Percentiles rank a stretch among this genome's conserved stretches.
phyloP scores from a whole-genome alignment of 2,113 vertebrate genomes.

The Anolis sagrei region DNA sequence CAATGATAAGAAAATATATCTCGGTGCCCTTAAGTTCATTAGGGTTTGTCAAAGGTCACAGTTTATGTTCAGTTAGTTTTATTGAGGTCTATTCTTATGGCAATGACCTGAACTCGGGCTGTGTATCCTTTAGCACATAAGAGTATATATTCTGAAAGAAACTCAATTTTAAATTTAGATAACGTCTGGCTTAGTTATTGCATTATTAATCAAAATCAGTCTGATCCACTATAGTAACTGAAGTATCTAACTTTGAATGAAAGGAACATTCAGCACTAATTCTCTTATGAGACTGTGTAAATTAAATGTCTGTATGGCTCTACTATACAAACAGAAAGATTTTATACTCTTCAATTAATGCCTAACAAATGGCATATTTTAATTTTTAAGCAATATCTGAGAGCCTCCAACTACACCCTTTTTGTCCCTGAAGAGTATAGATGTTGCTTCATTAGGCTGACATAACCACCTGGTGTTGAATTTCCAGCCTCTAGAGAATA shows the following conservation, averaged over 20 bases:
- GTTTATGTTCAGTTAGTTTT: slow-evolving; percentile 71
- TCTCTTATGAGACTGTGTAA: background rate
- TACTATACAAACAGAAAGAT: slow-evolving; percentile 20
- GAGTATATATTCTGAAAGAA: slow-evolving; percentile 37
- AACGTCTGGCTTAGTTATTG: slow-evolving; percentile 36
- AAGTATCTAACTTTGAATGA: slow-evolving; percentile 4
- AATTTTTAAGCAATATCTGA: slow-evolving; percentile 47
- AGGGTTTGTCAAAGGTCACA: slow-evolving; percentile 82
- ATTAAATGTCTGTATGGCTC: background rate
- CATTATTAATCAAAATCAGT: slow-evolving; percentile 18
- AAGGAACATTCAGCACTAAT: slow-evolving; percentile 16
- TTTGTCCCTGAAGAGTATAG: slow-evolving; percentile 62
- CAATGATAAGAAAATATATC: slow-evolving; percentile 74
- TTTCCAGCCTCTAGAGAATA: slow-evolving; percentile 74
- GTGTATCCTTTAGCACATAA: slow-evolving; percentile 51
- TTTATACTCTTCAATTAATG: slow-evolving; percentile 24
- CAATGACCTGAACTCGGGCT: slow-evolving; percentile 59
- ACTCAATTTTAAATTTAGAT: slow-evolving; percentile 51
- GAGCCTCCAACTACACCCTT: slow-evolving; percentile 47
- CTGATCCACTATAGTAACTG: background rate
- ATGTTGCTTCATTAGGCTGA: slow-evolving; percentile 78
- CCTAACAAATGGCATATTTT: slow-evolving; percentile 44
- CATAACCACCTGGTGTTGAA: slow-evolving; percentile 83
- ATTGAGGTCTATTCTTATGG: slow-evolving; percentile 55
- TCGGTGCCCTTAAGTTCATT: slow-evolving; percentile 82